Evolutionary conservation across 1,140 invertebrate genomes (phyloP).

Genomic region (Andrena cerasifolii): DNA sequence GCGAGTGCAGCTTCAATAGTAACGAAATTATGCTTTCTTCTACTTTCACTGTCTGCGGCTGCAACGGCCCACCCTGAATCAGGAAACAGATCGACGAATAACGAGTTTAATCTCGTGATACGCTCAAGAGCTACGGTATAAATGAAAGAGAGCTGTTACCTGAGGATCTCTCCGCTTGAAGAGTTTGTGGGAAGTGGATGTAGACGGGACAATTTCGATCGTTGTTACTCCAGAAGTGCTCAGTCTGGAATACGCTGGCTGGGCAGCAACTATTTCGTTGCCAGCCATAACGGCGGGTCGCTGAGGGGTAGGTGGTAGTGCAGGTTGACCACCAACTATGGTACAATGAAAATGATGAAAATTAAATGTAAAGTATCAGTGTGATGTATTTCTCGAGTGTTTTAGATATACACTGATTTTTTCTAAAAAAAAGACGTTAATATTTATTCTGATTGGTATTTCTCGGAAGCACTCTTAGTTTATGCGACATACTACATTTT

Average conservation of each 20-base stretch:
- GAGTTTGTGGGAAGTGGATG: constrained; percentile 77
- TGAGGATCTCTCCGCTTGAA: constrained; percentile 71
- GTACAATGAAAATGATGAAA: constrained; percentile 36
- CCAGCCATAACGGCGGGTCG: constrained; percentile 82
- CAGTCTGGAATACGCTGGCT: constrained; percentile 67
- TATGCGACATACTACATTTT: no score
- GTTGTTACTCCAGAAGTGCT: constrained; percentile 71
- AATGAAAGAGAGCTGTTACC: constrained; percentile 60
- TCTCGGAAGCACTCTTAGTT: background rate
- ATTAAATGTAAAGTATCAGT: background rate
- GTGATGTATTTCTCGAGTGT: background rate
- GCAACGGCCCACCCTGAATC: constrained; percentile 37
- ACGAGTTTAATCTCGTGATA: background rate
- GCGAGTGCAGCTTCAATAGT: constrained; percentile 95
- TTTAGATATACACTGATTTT: background rate
- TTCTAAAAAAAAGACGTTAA: background rate
- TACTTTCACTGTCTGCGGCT: constrained; percentile 81
- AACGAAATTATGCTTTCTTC: constrained; percentile 97
- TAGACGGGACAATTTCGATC: constrained; percentile 82
- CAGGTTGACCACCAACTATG: constrained; percentile 66
- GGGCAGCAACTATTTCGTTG: constrained; percentile 82
- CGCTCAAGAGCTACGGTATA: background rate
- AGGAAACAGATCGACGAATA: background rate
- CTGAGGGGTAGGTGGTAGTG: constrained; percentile 79
- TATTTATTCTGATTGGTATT: background rate